phyloP scores from a whole-genome alignment of 1,140 invertebrate genomes.

The Papilio aristodemus region DNA sequence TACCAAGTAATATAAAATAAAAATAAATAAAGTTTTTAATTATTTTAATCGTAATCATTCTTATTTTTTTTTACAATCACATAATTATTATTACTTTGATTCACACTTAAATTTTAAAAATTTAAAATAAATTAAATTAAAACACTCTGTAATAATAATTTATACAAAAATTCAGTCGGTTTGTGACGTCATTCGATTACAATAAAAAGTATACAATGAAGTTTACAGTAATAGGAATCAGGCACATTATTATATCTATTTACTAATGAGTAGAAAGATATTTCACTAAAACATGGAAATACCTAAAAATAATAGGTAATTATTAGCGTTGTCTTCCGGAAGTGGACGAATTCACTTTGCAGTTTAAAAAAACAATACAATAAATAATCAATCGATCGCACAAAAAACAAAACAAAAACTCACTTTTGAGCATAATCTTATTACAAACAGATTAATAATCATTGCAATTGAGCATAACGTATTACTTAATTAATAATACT shows the following conservation, averaged over 20 bases:
- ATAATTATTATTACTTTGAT: constrained; percentile 78
- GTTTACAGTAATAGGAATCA: constrained; percentile 79
- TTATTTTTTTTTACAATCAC: constrained; percentile 78
- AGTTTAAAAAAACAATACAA: constrained; percentile 46
- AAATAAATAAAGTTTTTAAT: constrained; percentile 42
- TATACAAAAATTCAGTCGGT: constrained; percentile 78
- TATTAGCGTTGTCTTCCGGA: constrained; percentile 42
- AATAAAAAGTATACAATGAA: constrained; percentile 76
- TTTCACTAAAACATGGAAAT: constrained; percentile 45
- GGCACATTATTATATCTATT: constrained; percentile 71
- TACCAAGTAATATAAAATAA: constrained; percentile 28
- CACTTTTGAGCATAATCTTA: constrained; percentile 74
- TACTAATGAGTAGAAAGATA: constrained; percentile 59
- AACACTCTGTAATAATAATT: constrained; percentile 75
- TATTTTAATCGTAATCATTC: constrained; percentile 72
- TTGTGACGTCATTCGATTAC: constrained; percentile 76
- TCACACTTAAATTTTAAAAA: constrained; percentile 76
- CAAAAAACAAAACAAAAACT: constrained; percentile 63
- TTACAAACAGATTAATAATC: constrained; percentile 56
- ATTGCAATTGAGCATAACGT: constrained; percentile 69
- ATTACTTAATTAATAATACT: constrained; percentile 52
- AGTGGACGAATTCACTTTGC: constrained; percentile 55
- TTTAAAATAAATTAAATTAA: constrained; percentile 79
- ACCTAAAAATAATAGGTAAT: constrained; percentile 42
- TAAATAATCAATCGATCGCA: constrained; percentile 49